Evolutionary conservation across 2,113 vertebrate genomes (phyloP).

Genomic region (Salvelinus fontinalis): DNA sequence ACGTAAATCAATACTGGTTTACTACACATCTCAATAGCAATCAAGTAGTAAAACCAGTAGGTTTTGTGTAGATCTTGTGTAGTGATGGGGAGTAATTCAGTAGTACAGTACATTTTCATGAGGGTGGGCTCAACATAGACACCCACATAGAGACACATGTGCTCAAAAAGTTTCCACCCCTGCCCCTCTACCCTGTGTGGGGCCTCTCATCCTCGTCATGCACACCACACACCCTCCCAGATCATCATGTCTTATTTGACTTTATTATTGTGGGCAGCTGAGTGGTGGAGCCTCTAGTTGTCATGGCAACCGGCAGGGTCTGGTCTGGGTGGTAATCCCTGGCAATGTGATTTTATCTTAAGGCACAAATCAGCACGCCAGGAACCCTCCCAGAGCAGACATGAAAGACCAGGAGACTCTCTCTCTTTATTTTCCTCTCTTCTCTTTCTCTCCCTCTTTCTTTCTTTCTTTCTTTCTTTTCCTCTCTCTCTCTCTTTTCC

Average conservation of each 20-base stretch:
- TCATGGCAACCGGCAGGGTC: slow-evolving; percentile 81
- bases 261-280: slow-evolving; percentile 42
- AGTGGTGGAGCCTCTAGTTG: slow-evolving; percentile 59
- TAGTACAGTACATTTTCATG: no score
- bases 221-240: slow-evolving; percentile 34
- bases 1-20: no score
- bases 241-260: slow-evolving; percentile 56
- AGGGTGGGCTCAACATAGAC: slow-evolving; percentile 61
- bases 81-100: no score
- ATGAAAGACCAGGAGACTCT: slow-evolving; percentile 64
- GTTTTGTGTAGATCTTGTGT: no score
- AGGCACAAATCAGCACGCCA: slow-evolving; percentile 99
- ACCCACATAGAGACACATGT: slow-evolving; percentile 47
- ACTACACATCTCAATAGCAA: no score
- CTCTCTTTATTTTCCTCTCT: neutral
- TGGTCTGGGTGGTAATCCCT: slow-evolving; percentile 99
- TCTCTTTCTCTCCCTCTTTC: neutral
- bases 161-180: neutral
- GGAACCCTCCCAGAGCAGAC: slow-evolving; percentile 98
- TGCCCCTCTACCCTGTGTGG: slow-evolving; percentile 62
- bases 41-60: no score
- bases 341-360: slow-evolving; percentile 99
- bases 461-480: neutral
- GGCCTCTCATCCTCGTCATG: slow-evolving; percentile 1
- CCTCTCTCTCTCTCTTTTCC: neutral